phyloP scores from a whole-genome alignment of 2,797 vertebrate species.

The Geotrypetes seraphini region DNA sequence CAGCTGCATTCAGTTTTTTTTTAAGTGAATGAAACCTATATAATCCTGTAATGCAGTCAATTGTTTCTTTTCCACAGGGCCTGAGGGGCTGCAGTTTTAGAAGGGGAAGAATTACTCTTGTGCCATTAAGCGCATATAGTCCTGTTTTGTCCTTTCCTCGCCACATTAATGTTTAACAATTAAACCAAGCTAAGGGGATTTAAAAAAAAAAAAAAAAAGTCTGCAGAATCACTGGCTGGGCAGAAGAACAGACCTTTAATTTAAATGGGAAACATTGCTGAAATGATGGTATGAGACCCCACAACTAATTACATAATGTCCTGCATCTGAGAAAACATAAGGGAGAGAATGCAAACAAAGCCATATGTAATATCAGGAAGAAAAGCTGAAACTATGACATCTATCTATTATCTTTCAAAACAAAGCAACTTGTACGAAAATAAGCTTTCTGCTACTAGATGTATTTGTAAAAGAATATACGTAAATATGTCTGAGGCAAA shows the following conservation, averaged over 20 bases:
- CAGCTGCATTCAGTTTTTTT: slow-evolving; percentile 88
- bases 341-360: slow-evolving; percentile 67
- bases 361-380: slow-evolving; percentile 44
- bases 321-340: slow-evolving; percentile 86
- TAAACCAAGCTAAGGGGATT: slow-evolving; percentile 67
- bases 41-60: slow-evolving; percentile 84
- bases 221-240: slow-evolving; percentile 68
- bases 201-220: slow-evolving; percentile 58
- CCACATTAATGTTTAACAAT: slow-evolving; percentile 73
- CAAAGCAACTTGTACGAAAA: slow-evolving; percentile 23
- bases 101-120: slow-evolving; percentile 78
- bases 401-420: slow-evolving; percentile 34
- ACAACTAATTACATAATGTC: slow-evolving; percentile 93
- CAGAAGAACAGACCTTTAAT: slow-evolving; percentile 62
- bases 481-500: neutral
- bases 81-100: slow-evolving; percentile 77
- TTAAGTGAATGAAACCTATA: slow-evolving; percentile 90
- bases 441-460: slow-evolving; percentile 18
- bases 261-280: slow-evolving; percentile 76
- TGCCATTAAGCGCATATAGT: slow-evolving; percentile 65
- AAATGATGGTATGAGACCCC: slow-evolving; percentile 55
- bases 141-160: slow-evolving; percentile 60
- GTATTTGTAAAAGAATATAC: neutral
- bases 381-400: slow-evolving; percentile 33
- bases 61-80: slow-evolving; percentile 74